Percentiles rank a stretch among this genome's conserved stretches.
These are phyloP conservation scores for Gadopsis bispinosus DNA, from an alignment of 2,797 vertebrate genomes.

Conservation along the genomic window DNA sequence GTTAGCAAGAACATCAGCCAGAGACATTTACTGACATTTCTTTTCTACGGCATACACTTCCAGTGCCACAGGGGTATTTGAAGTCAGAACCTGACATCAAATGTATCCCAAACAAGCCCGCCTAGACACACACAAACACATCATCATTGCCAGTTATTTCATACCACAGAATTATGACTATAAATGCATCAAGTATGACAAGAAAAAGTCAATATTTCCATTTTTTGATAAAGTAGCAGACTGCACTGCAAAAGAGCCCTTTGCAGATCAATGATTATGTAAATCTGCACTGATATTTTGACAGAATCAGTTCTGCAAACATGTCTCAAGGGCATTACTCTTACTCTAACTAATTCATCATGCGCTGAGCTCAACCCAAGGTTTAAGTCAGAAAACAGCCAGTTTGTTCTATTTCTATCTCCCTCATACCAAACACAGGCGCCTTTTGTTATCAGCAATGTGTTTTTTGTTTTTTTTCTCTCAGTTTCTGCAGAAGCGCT, in stretches of 20 bases:
- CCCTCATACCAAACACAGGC: constrained; percentile 22
- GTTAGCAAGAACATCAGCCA: constrained; percentile 25
- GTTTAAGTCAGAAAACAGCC: constrained; percentile 40
- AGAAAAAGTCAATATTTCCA: constrained; percentile 34
- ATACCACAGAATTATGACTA: neutral
- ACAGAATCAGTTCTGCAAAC: constrained; percentile 49
- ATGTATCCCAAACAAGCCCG: neutral
- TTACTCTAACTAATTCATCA: constrained; percentile 56
- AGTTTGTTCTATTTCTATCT: constrained; percentile 55
- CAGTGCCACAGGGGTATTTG: neutral
- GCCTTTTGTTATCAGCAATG: constrained; percentile 42
- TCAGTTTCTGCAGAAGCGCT: constrained; percentile 18
- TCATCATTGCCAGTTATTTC: constrained; percentile 5
- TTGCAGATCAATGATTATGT: constrained; percentile 61
- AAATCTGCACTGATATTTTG: constrained; percentile 63
- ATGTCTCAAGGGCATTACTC: constrained; percentile 47
- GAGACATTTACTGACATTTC: constrained; percentile 28
- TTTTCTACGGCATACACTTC: constrained; percentile 26
- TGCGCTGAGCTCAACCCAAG: constrained; percentile 34
- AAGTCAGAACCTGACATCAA: constrained; percentile 30
- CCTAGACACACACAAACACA: neutral
- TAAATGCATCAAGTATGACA: constrained; percentile 29
- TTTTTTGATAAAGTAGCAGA: constrained; percentile 34
- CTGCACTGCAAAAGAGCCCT: constrained; percentile 3
- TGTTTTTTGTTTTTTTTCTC: constrained; percentile 7